Base-by-base conservation (phyloP, 1,140 invertebrate species). In the Phortica variegata region DNA sequence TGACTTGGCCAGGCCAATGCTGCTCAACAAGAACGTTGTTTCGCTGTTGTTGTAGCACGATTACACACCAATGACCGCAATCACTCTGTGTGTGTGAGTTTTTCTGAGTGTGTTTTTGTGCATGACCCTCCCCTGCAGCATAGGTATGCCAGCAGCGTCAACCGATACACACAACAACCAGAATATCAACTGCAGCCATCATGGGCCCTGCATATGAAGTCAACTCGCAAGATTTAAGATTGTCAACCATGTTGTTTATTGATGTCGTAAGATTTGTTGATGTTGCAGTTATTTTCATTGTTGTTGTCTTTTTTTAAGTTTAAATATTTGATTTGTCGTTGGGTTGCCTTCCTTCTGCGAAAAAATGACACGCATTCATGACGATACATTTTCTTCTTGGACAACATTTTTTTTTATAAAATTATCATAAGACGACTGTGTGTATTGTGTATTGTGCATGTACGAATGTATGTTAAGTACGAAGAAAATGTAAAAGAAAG, bases 221-320 rank as follows among this genome's bases (percentile, higher is more conserved):
- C 54, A 63, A 62, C 57, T 53, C 46, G 54, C 57, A 68, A 68
- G 63, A 68, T 68, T 68, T 69, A 69, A 60, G 63, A 68, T 68
- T 68, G 63, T 68, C 63, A 68, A 68, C 63, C 63, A 68, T 68
- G 65, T 68, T 68, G 63, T 68, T 68, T 68, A 68, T 68, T 48
- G 57, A 52, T 63, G 65, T 69, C 65, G 69, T 59, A 68, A 69
- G 63, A 68, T 63, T 63, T 68, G 58, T 60, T 54, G 55, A 7
- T 56, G 23, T 57, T 45, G 43, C 48, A 41, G 49, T 54, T 56
- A 43, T 57, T 55, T 47, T 46, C 45, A 39, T 48, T 45, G 47
- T 44, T 53, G 46, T 43, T 52, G 33, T 7, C 4, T 6, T 19
- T 38, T 6, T 17, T 38, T 38, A 9, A 38, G 9, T 17, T 38